phyloP scores from a whole-genome alignment of 37 sponge, comb jelly and placozoan genomes.

The Halisarca cf. caerulea region DNA sequence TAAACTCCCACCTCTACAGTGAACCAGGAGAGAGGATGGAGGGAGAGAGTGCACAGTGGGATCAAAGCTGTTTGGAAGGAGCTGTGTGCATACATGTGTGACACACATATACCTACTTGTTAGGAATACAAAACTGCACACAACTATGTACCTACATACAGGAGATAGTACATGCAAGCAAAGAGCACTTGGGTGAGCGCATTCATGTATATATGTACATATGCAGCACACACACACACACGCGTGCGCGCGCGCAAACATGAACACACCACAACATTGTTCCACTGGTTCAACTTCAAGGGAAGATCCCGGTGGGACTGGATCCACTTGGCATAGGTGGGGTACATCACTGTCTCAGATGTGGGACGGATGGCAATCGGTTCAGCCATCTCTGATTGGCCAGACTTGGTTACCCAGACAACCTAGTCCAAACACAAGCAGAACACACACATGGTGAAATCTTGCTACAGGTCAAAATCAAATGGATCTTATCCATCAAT shows the following conservation, averaged over 20 bases:
- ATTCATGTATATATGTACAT: not conserved
- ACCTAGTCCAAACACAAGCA: constrained; percentile 45
- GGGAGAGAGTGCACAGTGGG: not conserved
- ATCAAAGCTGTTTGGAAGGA: not conserved
- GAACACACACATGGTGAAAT: not conserved
- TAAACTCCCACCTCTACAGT: constrained; percentile 97
- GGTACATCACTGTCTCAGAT: constrained; percentile 99
- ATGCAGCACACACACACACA: no score
- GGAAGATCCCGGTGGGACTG: constrained; percentile 98
- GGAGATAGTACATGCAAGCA: no score
- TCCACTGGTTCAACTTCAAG: constrained; percentile 97
- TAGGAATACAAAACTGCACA: not conserved
- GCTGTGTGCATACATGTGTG: not conserved
- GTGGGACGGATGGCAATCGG: constrained; percentile 98
- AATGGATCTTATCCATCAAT: no score
- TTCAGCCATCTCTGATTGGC: constrained; percentile 90
- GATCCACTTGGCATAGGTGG: constrained; percentile 92
- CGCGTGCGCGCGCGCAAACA: no score
- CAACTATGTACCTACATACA: no score
- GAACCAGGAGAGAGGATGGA: constrained; percentile 1
- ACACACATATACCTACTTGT: no score
- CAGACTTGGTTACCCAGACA: constrained; percentile 98
- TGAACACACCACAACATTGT: constrained; percentile 92
- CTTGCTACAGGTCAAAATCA: no score
- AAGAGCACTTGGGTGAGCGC: not conserved